Evolutionary conservation across 1,140 invertebrate species (phyloP), one percentile per base, ranked within the genome.

Genomic region (Micrasema longulum): DNA sequence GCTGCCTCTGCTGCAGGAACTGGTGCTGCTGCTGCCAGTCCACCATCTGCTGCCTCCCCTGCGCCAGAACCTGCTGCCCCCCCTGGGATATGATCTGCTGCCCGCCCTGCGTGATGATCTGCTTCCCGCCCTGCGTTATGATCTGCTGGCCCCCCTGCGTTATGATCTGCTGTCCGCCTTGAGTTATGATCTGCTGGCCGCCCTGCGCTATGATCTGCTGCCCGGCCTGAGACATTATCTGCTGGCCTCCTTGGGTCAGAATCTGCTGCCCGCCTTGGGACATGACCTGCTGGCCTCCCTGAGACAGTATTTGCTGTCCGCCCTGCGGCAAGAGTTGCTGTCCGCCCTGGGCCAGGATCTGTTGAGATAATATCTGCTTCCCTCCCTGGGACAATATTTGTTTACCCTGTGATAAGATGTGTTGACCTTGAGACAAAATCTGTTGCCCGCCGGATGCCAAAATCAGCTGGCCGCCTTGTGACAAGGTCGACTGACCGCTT

Each of bases 371-470:
- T 2, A 74, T 43, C 14, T 41, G 84, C 43, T 83, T 82, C 41
- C 83, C 83, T 81, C 65, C 82, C 0, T 82, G 82, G 82, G 9
- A 74, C 79, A 83, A 80, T 70, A 83, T 80, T 66, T 83, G 84
- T 43, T 86, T 84, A 41, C 85, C 82, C 1, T 81, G 83, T 0
- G 45, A 16, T 4, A 68, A 41, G n/a, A 68, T 80, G 67, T 84
- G 82, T 62, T 83, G 83, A 14, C 78, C 71, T 67, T 83, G 83
- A 48, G 80, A 78, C 41, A 84, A 67, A 5, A 83, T 80, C 66
- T 84, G 82, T 60, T 83, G 83, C 2, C 78, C 77, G 9, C 66
- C 50, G 43, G 69, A 66, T 12, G 47, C 6, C 5, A 68, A 12
- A 9, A 72, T 72, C 31, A 63, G 72, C 36, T 74, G 72, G 12